Base-by-base conservation (phyloP, 2,888 invertebrate species). In the Hydraecia micacea region DNA sequence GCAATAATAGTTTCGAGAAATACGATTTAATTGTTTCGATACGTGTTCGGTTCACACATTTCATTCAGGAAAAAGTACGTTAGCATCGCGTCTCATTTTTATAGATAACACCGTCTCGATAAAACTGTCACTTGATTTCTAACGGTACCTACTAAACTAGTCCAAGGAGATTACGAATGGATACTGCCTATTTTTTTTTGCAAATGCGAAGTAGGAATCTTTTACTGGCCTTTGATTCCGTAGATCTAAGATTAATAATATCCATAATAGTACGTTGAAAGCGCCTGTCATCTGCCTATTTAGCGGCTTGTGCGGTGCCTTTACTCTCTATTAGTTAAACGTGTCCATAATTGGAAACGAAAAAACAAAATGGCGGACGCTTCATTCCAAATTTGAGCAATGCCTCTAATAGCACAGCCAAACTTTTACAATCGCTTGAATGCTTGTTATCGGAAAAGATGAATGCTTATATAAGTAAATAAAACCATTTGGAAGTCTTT, bases 71-170 rank as follows among this genome's bases (percentile, higher is more conserved):
- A 86, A 79, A 73, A 68, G 52, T 73, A 79, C 72, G 67, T 74
- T 62, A 83, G 79, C 66, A 83, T 83, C 83, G 78, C 87, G 86
- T 79, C 81, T 82, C 81, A 79, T 83, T 81, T 87, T 84, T 68
- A 85, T 83, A 87, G 90, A 89, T 90, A 88, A 88, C 83, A 81
- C 81, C 77, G 80, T 69, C 71, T 85, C 73, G 87, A 86, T 89
- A 88, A 86, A 85, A 78, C 73, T 81, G 76, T 83, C 80, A 81
- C 70, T 88, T 84, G 80, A 77, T 88, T 90, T 85, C 52, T 86
- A 85, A 90, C 79, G 77, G 77, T 68, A 75, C 65, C n/a, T 49
- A 77, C n/a, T 42, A 42, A 46, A 55, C 60, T 68, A 55, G 68
- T 75, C 28, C 36, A 21, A 13, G 58, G 39, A 52, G 46, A 77